phyloP scores from a whole-genome alignment of 1,140 invertebrate genomes.

The Gyrodactylus bullatarudis region DNA sequence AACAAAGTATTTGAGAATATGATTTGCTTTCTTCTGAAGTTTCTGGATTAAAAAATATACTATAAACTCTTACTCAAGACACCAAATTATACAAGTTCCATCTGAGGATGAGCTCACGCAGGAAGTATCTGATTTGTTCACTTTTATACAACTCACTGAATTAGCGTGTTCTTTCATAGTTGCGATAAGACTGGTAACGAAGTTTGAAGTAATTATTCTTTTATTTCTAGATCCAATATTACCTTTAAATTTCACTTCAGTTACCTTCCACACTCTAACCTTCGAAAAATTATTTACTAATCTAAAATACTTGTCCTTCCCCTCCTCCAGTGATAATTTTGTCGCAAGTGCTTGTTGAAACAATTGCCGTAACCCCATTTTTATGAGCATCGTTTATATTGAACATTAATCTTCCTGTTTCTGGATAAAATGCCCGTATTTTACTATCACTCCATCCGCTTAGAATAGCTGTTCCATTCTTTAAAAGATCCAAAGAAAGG shows the following conservation, averaged over 20 bases:
- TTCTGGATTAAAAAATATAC: slow-evolving; percentile 20
- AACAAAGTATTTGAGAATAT: slow-evolving; percentile 57
- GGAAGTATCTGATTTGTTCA: slow-evolving; percentile 36
- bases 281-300: background rate
- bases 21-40: slow-evolving; percentile 34
- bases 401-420: slow-evolving; percentile 40
- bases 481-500: slow-evolving; percentile 35
- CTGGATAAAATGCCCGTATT: slow-evolving; percentile 38
- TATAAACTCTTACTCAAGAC: slow-evolving; percentile 30
- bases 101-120: slow-evolving; percentile 51
- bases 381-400: slow-evolving; percentile 47
- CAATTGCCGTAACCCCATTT: slow-evolving; percentile 40
- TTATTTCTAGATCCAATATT: background rate
- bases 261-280: background rate
- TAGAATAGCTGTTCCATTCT: slow-evolving; percentile 39
- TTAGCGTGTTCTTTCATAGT: slow-evolving; percentile 55
- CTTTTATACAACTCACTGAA: slow-evolving; percentile 40
- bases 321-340: slow-evolving; percentile 46
- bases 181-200: slow-evolving; percentile 11
- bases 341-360: slow-evolving; percentile 32
- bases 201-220: slow-evolving; percentile 3
- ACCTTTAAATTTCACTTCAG: background rate
- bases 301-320: slow-evolving; percentile 35
- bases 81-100: slow-evolving; percentile 63
- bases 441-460: slow-evolving; percentile 43